Evolutionary conservation across 1,140 invertebrate genomes (phyloP).

Genomic region (Ylistrum balloti): DNA sequence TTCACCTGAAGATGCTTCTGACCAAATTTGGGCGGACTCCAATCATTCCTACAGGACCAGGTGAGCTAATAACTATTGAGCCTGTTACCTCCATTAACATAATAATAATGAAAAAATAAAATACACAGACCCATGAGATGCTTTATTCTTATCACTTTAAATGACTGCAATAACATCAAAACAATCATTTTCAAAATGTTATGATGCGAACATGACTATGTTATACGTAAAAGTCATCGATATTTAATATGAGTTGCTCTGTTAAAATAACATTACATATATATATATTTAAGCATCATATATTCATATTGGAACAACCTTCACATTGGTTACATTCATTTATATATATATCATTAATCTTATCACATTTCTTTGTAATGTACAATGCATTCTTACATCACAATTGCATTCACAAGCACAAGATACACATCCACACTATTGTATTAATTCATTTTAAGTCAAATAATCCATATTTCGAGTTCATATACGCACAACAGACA

Average conservation of each 20-base stretch:
- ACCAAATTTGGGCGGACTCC: no score
- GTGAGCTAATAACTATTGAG: no score
- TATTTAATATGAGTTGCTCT: neutral
- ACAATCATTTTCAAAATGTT: constrained; percentile 15
- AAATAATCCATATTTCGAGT: no score
- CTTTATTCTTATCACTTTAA: constrained; percentile 1
- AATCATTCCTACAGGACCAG: no score
- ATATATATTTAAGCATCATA: neutral
- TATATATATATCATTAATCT: neutral
- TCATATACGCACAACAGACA: no score
- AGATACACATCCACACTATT: neutral
- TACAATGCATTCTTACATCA: neutral
- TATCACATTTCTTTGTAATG: neutral
- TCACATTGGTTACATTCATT: neutral
- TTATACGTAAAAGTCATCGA: neutral
- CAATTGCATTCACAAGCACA: neutral
- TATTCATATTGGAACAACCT: neutral
- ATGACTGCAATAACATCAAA: neutral
- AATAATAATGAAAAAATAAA: neutral
- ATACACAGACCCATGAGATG: neutral
- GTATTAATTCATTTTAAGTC: neutral
- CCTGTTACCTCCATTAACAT: no score
- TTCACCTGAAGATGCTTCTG: no score
- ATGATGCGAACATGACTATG: neutral
- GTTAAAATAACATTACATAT: constrained; percentile 9